Conservation (phyloP, 1,140 invertebrate species). For the Drosophila virilis region DNA sequence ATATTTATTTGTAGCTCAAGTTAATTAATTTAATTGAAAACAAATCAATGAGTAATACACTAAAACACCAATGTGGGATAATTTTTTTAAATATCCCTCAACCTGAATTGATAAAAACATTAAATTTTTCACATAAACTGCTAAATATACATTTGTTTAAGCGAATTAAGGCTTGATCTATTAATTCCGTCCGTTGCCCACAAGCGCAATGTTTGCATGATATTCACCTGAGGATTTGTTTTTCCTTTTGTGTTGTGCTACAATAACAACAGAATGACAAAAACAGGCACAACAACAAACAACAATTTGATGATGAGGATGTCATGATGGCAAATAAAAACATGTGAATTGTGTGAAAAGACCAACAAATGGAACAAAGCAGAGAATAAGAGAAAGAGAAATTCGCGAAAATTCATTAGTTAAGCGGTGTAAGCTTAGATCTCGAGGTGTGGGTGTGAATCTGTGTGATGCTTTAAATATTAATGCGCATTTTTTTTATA, state of each 20-base stretch:
- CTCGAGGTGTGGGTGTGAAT: constrained; percentile 1
- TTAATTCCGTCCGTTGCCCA: background rate
- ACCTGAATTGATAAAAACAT: background rate
- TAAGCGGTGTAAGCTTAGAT: constrained; percentile 33
- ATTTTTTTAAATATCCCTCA: too few relatives aligned
- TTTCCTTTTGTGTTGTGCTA: constrained; percentile 86
- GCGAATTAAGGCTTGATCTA: constrained; percentile 8
- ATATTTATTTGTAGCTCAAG: too few relatives aligned
- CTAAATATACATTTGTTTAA: too few relatives aligned
- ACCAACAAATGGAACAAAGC: constrained; percentile 18
- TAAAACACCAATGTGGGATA: too few relatives aligned
- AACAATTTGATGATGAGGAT: constrained; percentile 47
- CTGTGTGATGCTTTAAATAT: constrained; percentile 9
- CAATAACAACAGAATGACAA: constrained; percentile 52
- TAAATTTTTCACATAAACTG: background rate
- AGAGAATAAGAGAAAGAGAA: constrained; percentile 54
- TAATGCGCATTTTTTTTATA: background rate
- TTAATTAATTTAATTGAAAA: too few relatives aligned
- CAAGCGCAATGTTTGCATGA: constrained; percentile 37
- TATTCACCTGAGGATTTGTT: constrained; percentile 84
- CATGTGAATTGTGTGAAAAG: constrained; percentile 14
- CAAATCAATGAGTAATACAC: too few relatives aligned
- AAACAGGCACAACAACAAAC: constrained; percentile 61
- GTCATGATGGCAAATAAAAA: constrained; percentile 44
- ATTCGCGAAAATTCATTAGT: constrained; percentile 51